Conservation (phyloP, 2,888 invertebrate species). For the Gastrophysa polygoni region DNA sequence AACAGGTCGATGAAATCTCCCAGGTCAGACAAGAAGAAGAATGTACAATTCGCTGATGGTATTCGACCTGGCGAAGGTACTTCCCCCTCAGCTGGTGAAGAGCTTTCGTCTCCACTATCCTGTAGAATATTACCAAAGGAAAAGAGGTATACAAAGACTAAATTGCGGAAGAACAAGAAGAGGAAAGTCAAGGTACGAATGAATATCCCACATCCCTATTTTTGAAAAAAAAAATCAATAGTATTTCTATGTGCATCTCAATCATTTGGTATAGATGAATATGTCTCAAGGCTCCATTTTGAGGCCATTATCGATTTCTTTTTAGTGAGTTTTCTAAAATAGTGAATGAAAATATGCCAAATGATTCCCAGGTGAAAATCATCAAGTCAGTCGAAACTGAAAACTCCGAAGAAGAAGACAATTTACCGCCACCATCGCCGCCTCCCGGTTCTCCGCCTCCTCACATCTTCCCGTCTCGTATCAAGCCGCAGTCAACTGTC, state of each 20-base stretch:
- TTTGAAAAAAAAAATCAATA: too few species aligned
- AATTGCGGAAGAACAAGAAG: constrained; percentile 61
- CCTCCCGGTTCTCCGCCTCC: constrained; percentile 67
- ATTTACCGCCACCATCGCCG: constrained; percentile 65
- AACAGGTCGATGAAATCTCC: not conserved
- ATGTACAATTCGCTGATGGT: constrained; percentile 68
- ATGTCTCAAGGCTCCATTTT: too few species aligned
- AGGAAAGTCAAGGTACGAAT: constrained; percentile 63
- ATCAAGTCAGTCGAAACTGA: constrained; percentile 31
- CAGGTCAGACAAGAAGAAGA: constrained; percentile 24
- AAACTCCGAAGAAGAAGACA: constrained; percentile 62
- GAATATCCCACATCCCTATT: too few species aligned
- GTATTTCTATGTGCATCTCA: too few species aligned
- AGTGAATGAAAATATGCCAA: too few species aligned
- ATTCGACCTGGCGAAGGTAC: constrained; percentile 66
- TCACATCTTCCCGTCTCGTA: constrained; percentile 60
- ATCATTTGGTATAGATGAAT: too few species aligned
- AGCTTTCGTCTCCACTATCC: constrained; percentile 67
- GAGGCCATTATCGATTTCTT: too few species aligned
- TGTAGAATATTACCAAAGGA: constrained; percentile 60
- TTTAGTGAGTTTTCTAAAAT: too few species aligned
- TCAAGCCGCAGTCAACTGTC: constrained; percentile 47
- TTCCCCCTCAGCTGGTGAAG: constrained; percentile 65
- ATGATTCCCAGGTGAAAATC: constrained; percentile 42
- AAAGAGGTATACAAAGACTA: constrained; percentile 60